A percentile compares a stretch with the other conserved stretches of the same genome.
Conservation (phyloP, 23 tunicate genomes). For the Clavelina lepadiformis region DNA sequence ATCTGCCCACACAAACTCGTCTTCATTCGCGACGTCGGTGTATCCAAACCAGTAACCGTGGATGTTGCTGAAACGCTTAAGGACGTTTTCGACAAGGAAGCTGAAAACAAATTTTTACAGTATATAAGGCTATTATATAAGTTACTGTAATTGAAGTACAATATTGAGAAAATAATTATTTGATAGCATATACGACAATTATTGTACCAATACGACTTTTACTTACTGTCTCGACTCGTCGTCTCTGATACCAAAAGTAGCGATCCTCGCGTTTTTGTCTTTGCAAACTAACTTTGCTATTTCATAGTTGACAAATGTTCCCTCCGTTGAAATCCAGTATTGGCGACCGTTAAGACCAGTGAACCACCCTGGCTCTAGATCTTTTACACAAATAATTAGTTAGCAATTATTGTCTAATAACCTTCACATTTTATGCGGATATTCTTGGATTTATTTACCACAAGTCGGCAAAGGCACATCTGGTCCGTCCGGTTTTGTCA, state of each 20-base stretch:
- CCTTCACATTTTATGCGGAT: too few species aligned
- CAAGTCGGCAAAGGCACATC: too few species aligned
- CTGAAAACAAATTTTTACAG: too few species aligned
- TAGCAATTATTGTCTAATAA: too few species aligned
- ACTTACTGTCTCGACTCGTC: constrained; percentile 13
- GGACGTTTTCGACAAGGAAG: constrained; percentile 16
- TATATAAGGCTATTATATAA: too few species aligned
- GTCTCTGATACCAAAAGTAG: neutral
- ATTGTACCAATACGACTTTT: too few species aligned
- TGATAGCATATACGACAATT: too few species aligned
- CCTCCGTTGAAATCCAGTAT: constrained; percentile 6
- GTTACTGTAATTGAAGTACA: too few species aligned
- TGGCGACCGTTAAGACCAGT: constrained; percentile 3
- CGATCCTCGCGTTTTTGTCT: neutral
- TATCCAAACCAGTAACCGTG: constrained; percentile 35
- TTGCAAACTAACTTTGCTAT: neutral
- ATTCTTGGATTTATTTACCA: too few species aligned
- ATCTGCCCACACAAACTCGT: constrained; percentile 16
- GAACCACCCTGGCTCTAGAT: constrained; percentile 22
- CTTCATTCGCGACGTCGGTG: constrained; percentile 4
- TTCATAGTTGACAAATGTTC: neutral
- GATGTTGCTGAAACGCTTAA: constrained; percentile 7
- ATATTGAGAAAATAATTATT: too few species aligned
- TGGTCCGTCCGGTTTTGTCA: too few species aligned
- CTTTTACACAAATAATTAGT: too few species aligned